Percentiles rank a stretch among this genome's conserved stretches.
Conservation (phyloP, 2,113 vertebrate species). For the Zosterops hypoxanthus region DNA sequence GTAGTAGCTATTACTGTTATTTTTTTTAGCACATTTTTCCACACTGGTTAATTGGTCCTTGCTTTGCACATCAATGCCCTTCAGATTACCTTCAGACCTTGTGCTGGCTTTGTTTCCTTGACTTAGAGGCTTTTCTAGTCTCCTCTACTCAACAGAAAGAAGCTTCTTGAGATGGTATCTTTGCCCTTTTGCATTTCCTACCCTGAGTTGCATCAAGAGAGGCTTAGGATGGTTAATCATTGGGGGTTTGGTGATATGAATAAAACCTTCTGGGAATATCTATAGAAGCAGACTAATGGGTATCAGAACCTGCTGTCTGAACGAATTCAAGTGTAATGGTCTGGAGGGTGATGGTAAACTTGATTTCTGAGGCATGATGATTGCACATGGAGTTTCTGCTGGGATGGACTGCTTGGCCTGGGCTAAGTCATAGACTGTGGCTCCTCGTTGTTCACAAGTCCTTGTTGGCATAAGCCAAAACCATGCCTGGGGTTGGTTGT, state of each 20-base stretch:
- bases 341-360: not conserved
- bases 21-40: not conserved
- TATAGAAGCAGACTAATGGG: not conserved
- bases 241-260: not conserved
- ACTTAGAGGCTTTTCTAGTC: not conserved
- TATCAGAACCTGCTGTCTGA: not conserved
- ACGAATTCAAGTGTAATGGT: fast-evolving
- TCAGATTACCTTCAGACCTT: not conserved
- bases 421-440: not conserved
- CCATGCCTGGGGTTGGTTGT: not conserved
- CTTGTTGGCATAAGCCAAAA: not conserved
- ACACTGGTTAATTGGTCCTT: not conserved
- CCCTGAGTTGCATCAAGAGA: not conserved
- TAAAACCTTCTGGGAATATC: not conserved
- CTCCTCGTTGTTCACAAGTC: not conserved
- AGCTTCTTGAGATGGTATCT: not conserved
- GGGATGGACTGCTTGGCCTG: not conserved
- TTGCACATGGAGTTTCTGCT: not conserved
- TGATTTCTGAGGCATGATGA: not conserved
- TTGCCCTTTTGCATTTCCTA: not conserved
- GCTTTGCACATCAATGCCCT: not conserved
- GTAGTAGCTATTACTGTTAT: not conserved
- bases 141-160: not conserved
- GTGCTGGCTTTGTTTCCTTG: not conserved
- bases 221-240: not conserved